Evolutionary conservation across 2,797 vertebrate genomes (phyloP).

Genomic region (Pseudopleuronectes americanus): DNA sequence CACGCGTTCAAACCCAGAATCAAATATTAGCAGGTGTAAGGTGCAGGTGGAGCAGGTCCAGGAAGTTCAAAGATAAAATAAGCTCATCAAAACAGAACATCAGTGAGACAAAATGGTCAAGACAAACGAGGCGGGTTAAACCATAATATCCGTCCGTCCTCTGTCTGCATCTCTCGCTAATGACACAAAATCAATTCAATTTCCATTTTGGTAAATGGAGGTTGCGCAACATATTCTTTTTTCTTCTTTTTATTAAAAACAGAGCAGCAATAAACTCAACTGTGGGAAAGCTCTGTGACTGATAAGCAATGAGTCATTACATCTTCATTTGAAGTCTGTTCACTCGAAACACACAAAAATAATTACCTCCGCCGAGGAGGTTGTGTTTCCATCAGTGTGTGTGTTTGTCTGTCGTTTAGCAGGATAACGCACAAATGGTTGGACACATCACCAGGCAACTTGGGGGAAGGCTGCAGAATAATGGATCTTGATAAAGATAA

Average conservation of each 20-base stretch:
- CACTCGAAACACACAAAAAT: background rate
- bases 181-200: slow-evolving; percentile 75
- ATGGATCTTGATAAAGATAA: too few relatives aligned
- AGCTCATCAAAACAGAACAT: slow-evolving; percentile 68
- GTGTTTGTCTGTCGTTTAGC: too few relatives aligned
- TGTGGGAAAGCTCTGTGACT: slow-evolving; percentile 24
- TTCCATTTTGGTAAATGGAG: slow-evolving; percentile 65
- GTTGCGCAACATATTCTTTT: slow-evolving; percentile 7
- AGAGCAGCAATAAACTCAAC: slow-evolving; percentile 24
- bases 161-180: slow-evolving; percentile 43
- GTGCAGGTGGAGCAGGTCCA: slow-evolving; percentile 15
- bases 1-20: slow-evolving; percentile 6
- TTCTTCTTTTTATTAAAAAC: slow-evolving; percentile 50
- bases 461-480: too few relatives aligned
- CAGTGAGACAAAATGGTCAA: slow-evolving; percentile 47
- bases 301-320: slow-evolving; percentile 5
- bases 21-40: slow-evolving; percentile 9
- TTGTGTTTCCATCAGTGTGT: too few relatives aligned
- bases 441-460: background rate
- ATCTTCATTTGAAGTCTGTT: slow-evolving; percentile 17
- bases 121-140: slow-evolving; percentile 51
- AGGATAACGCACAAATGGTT: too few relatives aligned
- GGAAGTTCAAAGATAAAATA: slow-evolving; percentile 35
- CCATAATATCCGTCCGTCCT: slow-evolving; percentile 25
- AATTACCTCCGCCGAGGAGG: too few relatives aligned